phyloP scores from a whole-genome alignment of 1,140 invertebrate genomes.

The Papilio glaucus region DNA sequence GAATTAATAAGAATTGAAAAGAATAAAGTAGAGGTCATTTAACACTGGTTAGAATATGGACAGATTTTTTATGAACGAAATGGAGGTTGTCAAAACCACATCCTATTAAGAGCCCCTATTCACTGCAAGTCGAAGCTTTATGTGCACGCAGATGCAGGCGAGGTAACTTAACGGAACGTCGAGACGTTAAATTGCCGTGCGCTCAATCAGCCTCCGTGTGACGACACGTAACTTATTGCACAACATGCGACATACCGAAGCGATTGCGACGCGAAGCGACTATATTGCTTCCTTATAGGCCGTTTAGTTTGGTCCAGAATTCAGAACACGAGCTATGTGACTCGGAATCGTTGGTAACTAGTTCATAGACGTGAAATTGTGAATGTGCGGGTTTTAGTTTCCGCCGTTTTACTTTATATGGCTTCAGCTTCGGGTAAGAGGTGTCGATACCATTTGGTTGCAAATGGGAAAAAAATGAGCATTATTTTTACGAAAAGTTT shows the following conservation, averaged over 20 bases:
- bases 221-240: background rate
- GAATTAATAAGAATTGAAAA: no score
- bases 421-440: no score
- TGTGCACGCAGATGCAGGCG: background rate
- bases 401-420: background rate
- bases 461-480: no score
- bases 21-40: no score
- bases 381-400: background rate
- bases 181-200: slow-evolving; percentile 12
- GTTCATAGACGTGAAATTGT: background rate
- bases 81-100: background rate
- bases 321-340: background rate
- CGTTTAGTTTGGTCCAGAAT: slow-evolving; percentile 14
- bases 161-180: slow-evolving; percentile 11
- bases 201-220: background rate
- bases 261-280: background rate
- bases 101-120: background rate
- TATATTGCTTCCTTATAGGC: slow-evolving; percentile 3
- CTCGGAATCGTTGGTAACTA: background rate
- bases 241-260: slow-evolving; percentile 4
- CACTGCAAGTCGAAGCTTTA: background rate
- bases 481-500: no score
- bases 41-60: no score
- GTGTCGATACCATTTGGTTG: no score
- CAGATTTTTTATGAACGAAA: background rate